A percentile compares a stretch with the other conserved stretches of the same genome.
These are phyloP conservation scores for Cephonodes hylas DNA, from an alignment of 2,888 invertebrate species.

Conservation along the genomic window DNA sequence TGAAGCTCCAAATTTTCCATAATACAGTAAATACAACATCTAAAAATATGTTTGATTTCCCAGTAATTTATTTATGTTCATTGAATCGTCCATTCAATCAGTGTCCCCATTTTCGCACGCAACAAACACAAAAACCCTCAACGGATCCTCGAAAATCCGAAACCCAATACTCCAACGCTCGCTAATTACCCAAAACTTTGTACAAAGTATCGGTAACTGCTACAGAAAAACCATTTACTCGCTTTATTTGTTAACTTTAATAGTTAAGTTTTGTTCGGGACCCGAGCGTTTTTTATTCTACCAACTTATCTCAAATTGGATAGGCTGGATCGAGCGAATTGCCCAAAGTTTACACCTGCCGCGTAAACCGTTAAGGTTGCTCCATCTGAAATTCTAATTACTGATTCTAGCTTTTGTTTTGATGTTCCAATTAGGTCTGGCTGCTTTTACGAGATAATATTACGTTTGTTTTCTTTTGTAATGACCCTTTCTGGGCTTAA, in stretches of 20 bases:
- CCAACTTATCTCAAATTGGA: background rate
- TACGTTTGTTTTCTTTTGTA: background rate
- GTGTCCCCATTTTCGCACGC: background rate
- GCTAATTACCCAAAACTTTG: background rate
- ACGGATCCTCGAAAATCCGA: background rate
- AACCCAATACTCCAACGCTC: background rate
- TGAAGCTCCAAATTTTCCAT: background rate
- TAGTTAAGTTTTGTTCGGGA: background rate
- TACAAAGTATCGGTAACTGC: background rate
- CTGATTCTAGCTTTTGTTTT: background rate
- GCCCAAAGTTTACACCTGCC: background rate
- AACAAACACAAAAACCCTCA: too few species aligned
- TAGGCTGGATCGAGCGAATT: background rate
- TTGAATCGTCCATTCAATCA: background rate
- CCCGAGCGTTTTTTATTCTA: background rate
- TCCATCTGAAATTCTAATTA: background rate
- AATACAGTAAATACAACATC: too few species aligned
- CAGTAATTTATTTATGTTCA: background rate
- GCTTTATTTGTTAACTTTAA: slow-evolving; percentile 2
- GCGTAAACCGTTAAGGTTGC: background rate
- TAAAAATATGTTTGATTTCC: too few species aligned
- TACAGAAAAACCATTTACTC: background rate
- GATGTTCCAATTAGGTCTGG: background rate
- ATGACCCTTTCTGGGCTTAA: background rate
- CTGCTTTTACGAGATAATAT: background rate